Percentiles rank a stretch among this genome's conserved stretches.
Evolutionary conservation across 1,140 invertebrate species (phyloP).

Genomic region (Euborellia annulipes): DNA sequence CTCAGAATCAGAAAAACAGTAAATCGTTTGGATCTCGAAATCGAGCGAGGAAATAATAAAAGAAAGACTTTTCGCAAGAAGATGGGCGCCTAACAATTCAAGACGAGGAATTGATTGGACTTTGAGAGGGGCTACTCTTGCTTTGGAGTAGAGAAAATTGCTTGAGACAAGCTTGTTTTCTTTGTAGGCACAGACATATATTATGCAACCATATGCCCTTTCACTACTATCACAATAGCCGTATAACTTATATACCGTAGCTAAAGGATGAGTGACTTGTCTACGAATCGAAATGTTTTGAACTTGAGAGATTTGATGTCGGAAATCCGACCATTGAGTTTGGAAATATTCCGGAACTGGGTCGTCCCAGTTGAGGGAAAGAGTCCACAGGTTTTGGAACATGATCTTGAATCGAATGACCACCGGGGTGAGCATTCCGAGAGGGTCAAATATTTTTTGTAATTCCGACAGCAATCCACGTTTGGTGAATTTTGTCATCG

Average conservation of each 20-base stretch:
- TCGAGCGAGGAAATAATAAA: not conserved
- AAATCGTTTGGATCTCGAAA: not conserved
- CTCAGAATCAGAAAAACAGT: conserved; percentile 20
- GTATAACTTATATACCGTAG: conserved; percentile 14
- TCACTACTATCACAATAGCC: conserved; percentile 26
- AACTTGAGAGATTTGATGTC: conserved; percentile 11
- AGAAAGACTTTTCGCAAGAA: not conserved
- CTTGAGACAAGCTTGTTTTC: too few species aligned
- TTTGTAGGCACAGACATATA: conserved; percentile 19
- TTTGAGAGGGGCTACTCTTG: conserved; percentile 1
- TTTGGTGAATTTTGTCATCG: conserved; percentile 20
- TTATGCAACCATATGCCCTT: conserved; percentile 23
- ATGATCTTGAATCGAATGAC: conserved; percentile 27
- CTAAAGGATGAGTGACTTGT: conserved; percentile 2
- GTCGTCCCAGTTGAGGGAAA: conserved; percentile 24
- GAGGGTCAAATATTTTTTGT: conserved; percentile 24
- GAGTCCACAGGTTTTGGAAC: conserved; percentile 28
- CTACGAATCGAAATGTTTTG: conserved; percentile 13
- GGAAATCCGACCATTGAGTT: conserved; percentile 16
- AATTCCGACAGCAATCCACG: conserved; percentile 22
- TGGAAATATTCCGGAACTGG: conserved; percentile 11
- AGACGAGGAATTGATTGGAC: not conserved
- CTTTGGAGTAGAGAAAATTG: too few species aligned
- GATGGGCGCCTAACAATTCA: not conserved
- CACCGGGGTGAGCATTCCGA: conserved; percentile 26